Percentiles rank a stretch among this genome's conserved stretches.
Conservation (phyloP, 2,797 vertebrate genomes). For the Myotis myotis region DNA sequence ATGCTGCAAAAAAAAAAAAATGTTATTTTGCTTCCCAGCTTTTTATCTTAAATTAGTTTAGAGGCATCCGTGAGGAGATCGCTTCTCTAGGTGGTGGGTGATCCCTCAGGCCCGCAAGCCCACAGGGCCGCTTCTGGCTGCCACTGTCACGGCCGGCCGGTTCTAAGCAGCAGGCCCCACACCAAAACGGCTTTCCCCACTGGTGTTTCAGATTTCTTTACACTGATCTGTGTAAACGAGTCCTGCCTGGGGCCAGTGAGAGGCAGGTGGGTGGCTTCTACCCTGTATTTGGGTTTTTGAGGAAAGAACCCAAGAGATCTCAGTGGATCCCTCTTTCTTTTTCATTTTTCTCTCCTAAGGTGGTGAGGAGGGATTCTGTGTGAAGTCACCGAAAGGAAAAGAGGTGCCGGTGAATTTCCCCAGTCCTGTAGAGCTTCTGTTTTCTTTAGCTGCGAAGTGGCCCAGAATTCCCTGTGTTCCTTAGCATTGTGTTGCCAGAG, state of each 20-base stretch:
- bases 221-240: slow-evolving; percentile 54
- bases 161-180: neutral
- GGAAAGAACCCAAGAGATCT: neutral
- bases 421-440: neutral
- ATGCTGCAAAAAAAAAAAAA: slow-evolving; percentile 11
- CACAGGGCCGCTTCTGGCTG: no score
- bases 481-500: slow-evolving; percentile 40
- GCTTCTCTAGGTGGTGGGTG: neutral
- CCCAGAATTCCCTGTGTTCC: slow-evolving; percentile 23
- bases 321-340: neutral
- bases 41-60: slow-evolving; percentile 40
- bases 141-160: neutral
- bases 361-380: slow-evolving; percentile 12
- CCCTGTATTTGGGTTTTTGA: neutral
- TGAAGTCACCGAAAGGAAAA: slow-evolving; percentile 8
- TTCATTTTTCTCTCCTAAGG: neutral
- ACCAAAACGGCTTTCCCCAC: neutral
- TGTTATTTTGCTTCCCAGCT: neutral
- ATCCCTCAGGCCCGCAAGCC: neutral
- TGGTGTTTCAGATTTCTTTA: slow-evolving; percentile 57
- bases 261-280: neutral
- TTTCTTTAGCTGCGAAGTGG: slow-evolving; percentile 14
- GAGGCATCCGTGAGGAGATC: slow-evolving; percentile 25
- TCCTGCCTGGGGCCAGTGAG: neutral
- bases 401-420: slow-evolving; percentile 20